These are phyloP conservation scores for Troides helena DNA, from an alignment of 2,888 invertebrate genomes.

Conservation along the genomic window DNA sequence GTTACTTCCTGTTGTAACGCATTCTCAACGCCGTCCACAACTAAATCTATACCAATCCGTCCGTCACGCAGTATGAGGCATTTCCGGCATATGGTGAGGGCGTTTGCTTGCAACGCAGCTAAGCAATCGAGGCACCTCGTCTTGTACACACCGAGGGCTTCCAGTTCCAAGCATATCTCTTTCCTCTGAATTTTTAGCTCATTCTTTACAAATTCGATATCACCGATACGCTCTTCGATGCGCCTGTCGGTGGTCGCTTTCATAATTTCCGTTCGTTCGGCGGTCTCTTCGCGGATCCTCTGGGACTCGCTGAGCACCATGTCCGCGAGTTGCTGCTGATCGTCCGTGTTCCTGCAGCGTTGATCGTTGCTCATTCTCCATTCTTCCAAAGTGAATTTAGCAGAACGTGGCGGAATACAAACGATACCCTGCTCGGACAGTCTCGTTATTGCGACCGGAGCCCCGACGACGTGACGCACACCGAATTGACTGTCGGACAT, in stretches of 20 bases:
- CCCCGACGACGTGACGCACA: constrained; percentile 64
- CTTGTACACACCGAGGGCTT: constrained; percentile 87
- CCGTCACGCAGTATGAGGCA: constrained; percentile 90
- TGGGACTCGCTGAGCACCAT: constrained; percentile 83
- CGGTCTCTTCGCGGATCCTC: constrained; percentile 85
- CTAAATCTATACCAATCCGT: constrained; percentile 88
- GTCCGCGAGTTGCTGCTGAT: constrained; percentile 91
- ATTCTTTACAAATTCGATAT: constrained; percentile 88
- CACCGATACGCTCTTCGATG: constrained; percentile 89
- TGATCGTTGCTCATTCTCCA: constrained; percentile 87
- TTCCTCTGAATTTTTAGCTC: constrained; percentile 89
- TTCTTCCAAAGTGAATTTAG: constrained; percentile 84
- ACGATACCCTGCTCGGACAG: constrained; percentile 68
- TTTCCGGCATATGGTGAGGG: constrained; percentile 84
- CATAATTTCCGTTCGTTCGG: constrained; percentile 85
- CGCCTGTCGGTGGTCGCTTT: constrained; percentile 89
- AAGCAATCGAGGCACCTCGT: constrained; percentile 88
- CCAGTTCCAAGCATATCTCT: constrained; percentile 88
- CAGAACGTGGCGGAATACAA: constrained; percentile 69
- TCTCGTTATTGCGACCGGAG: constrained; percentile 66
- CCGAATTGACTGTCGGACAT: constrained; percentile 62
- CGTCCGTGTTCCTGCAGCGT: constrained; percentile 86
- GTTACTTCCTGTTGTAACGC: constrained; percentile 90
- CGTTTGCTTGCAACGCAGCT: constrained; percentile 83
- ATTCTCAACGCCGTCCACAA: constrained; percentile 89